A percentile compares a stretch with the other conserved stretches of the same genome.
Evolutionary conservation across 2,888 invertebrate species (phyloP).

Genomic region (Amiota mariae): DNA sequence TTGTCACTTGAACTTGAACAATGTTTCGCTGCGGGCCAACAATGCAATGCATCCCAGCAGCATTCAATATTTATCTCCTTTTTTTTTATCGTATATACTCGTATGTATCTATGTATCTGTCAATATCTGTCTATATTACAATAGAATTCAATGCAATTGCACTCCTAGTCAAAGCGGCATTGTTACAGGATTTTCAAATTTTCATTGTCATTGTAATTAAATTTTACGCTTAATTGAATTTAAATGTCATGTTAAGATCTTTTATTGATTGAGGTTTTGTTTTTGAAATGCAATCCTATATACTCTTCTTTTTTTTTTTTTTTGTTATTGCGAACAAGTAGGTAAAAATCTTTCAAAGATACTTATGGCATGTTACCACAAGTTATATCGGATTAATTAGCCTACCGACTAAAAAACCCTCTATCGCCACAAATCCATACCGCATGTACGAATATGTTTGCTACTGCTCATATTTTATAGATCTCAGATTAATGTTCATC

Average conservation of each 20-base stretch:
- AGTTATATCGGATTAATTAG: too few species aligned
- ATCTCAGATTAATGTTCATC: too few species aligned
- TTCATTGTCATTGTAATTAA: constrained; percentile 20
- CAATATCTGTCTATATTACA: not conserved
- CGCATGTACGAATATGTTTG: too few species aligned
- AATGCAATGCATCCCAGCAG: constrained; percentile 2
- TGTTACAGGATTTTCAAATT: not conserved
- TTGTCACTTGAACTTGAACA: constrained; percentile 44
- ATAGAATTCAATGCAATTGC: not conserved
- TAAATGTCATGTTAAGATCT: not conserved
- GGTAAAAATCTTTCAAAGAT: too few species aligned
- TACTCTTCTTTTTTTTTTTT: too few species aligned
- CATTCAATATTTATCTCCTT: constrained; percentile 1
- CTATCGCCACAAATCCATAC: too few species aligned
- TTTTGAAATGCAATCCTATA: too few species aligned
- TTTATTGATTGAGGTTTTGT: too few species aligned
- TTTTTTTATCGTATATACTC: not conserved
- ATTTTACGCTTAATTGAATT: constrained; percentile 25
- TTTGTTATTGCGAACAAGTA: too few species aligned
- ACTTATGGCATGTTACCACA: too few species aligned
- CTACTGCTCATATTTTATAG: too few species aligned
- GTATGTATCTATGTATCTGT: constrained; percentile 13
- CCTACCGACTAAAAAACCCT: too few species aligned
- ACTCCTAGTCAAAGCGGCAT: not conserved
- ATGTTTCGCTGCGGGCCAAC: not conserved